Evolutionary conservation across 1,140 invertebrate species (phyloP), one percentile per base, ranked within the genome.

Genomic region (Helicoverpa zea): DNA sequence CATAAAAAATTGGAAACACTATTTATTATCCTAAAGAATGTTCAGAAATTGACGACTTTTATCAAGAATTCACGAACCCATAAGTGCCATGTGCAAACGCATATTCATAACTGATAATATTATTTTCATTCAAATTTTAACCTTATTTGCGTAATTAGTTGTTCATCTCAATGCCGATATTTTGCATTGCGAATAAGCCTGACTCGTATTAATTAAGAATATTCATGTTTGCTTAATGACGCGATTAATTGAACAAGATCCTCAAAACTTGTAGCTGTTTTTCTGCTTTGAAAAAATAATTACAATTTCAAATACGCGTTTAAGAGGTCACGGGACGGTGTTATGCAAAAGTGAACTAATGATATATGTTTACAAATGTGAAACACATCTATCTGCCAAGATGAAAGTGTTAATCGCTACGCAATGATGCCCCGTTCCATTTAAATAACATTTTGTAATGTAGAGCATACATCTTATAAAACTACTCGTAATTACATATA

Each of bases 321-420:
- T 64, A 47, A 64, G 30, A 64, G 14, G 7, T 14, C 63, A 64
- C 23, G 14, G 63, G 35, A 64, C 30, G 49, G 35, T 63, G 43
- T 76, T 76, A 61, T 63, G 58, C 63, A 76, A 76, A 76, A 76
- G 52, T 35, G 52, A 56, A 43, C 56, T 63, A 76, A 76, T 59
- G 18, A 63, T 52, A 29, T 52, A 18, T 73, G 18, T 49, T 76
- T 49, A 43, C 63, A 76, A 61, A 61, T 59, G 43, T 76, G 43
- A 13, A 10, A 51, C n/a, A 49, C 56, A 76, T 76, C 63, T 29
- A 76, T 76, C 73, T 51, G 9, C 68, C 11, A 76, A 76, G 73
- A 63, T 76, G 58, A 47, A 63, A 30, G 43, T 51, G 58, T 76
- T 76, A 76, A 74, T 74, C n/a, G 72, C 35, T 47, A 18, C 43